Conservation (phyloP, 2,113 vertebrate species). For the Scatophagus argus region DNA sequence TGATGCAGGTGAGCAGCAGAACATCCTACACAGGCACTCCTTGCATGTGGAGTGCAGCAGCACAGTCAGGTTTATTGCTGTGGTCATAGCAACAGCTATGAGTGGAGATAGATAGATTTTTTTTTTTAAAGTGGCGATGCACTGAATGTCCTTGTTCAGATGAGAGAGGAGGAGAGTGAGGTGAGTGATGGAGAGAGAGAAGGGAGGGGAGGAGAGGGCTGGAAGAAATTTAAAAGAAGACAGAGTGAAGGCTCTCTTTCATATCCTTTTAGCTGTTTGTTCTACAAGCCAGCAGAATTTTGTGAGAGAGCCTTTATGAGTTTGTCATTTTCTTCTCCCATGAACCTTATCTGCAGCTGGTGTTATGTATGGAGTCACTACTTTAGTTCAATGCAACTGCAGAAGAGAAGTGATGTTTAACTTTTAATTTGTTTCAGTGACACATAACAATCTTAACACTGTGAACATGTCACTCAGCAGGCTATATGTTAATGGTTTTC, state of each 20-base stretch:
- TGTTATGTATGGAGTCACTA: constrained; percentile 1
- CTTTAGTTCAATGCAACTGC: neutral
- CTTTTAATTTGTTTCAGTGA: neutral
- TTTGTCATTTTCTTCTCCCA: constrained; percentile 38
- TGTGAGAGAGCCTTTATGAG: constrained; percentile 31
- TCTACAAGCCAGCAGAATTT: constrained; percentile 27
- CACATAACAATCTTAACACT: neutral
- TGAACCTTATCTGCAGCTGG: constrained; percentile 17
- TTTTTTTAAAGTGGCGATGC: constrained; percentile 59
- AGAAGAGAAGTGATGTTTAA: neutral
- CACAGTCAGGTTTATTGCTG: constrained; percentile 73
- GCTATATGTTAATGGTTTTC: constrained; percentile 14
- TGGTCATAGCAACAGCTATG: constrained; percentile 82
- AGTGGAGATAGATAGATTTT: constrained; percentile 69
- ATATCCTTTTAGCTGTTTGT: constrained; percentile 49
- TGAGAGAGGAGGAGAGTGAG: constrained; percentile 43
- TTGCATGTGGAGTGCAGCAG: constrained; percentile 43
- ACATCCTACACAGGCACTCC: constrained; percentile 41
- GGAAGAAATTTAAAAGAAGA: constrained; percentile 30
- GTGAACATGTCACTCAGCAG: neutral
- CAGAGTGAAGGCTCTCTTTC: constrained; percentile 40
- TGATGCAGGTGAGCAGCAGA: constrained; percentile 8
- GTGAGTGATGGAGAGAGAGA: constrained; percentile 28
- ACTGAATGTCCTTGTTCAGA: constrained; percentile 75
- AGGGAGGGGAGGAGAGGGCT: constrained; percentile 1